Evolutionary conservation across 2,113 vertebrate genomes (phyloP).

Genomic region (Scomber japonicus): DNA sequence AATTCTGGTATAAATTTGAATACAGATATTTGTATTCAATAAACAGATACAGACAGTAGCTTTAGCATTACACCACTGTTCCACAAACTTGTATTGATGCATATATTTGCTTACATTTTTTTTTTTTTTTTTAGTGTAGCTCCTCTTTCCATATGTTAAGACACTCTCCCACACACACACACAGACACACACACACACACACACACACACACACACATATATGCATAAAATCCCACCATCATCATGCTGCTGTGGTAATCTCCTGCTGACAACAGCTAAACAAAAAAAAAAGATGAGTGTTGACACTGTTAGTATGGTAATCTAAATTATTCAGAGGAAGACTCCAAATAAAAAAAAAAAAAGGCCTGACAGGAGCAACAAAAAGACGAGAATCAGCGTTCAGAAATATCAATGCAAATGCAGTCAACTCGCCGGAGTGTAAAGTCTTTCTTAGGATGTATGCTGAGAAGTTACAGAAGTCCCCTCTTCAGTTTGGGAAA

Average conservation of each 20-base stretch:
- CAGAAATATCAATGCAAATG: constrained; percentile 56
- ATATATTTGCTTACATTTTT: neutral
- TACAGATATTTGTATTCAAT: neutral
- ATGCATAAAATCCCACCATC: constrained; percentile 23
- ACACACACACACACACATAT: neutral
- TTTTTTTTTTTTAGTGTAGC: neutral
- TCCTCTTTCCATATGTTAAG: constrained; percentile 23
- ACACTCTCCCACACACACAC: neutral
- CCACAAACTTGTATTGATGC: neutral
- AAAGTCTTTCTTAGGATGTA: constrained; percentile 2
- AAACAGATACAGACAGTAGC: neutral
- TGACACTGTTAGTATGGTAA: constrained; percentile 67
- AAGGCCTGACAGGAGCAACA: constrained; percentile 59
- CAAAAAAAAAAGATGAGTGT: constrained; percentile 61
- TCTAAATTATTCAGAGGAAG: constrained; percentile 67
- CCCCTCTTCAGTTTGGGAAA: constrained; percentile 45
- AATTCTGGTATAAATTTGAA: too few species aligned
- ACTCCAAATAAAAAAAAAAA: constrained; percentile 31
- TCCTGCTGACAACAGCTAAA: constrained; percentile 67
- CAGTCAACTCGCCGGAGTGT: constrained; percentile 16
- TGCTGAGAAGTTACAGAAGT: constrained; percentile 25
- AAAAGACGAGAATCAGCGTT: constrained; percentile 19
- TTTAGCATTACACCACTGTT: neutral
- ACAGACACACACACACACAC: neutral
- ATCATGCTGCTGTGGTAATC: constrained; percentile 30